Base-by-base conservation (phyloP, 2,113 vertebrate genomes). In the Pelobates fuscus region DNA sequence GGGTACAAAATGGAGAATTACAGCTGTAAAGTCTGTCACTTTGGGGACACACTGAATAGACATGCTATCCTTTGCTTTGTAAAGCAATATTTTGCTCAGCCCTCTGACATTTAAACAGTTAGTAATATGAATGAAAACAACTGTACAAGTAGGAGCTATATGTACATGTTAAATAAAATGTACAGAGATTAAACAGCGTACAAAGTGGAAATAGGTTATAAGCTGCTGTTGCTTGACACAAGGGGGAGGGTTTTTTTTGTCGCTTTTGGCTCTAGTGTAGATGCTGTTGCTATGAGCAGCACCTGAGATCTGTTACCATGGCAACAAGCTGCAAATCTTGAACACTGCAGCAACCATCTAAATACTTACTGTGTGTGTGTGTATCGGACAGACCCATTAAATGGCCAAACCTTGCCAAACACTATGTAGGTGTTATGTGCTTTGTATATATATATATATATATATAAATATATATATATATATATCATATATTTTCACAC, bases 291-390 rank as follows among this genome's bases (percentile, higher is more conserved):
- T 76, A 76, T 76, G 72, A 66, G 54, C 70, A 55, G 77, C 18
- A 64, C 77, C 70, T 73, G 77, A 67, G 77, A 78, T 77, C 68
- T 49, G 78, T 70, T 81, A 32, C 67, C 21, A 61, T 75, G 75
- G 80, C 57, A 81, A 79, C 74, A n/a, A 68, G 58, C 32, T 55
- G 72, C 41, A 55, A 64, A 67, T 44, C 27, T 65, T 65, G 27
- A 58, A 14, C 54, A 44, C 64, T 23, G 54, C 26, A 59, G 54
- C 52, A 32, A 64, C 43, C 29, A 65, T 46, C 30, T 63, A n/a
- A 30, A 21, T 4, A 7, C 60, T 61, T 27, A 63, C 8, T 64
- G 59, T 62, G 70, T 20, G 15, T 63, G 32, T 44, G 32, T 44
- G n/a, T 60, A 60, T 23, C 21, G 44, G 66, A 15, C 66, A 52